Evolutionary conservation across 2,797 vertebrate genomes (phyloP), one percentile per base, ranked within the genome.

Genomic region (Phrynocephalus forsythii): DNA sequence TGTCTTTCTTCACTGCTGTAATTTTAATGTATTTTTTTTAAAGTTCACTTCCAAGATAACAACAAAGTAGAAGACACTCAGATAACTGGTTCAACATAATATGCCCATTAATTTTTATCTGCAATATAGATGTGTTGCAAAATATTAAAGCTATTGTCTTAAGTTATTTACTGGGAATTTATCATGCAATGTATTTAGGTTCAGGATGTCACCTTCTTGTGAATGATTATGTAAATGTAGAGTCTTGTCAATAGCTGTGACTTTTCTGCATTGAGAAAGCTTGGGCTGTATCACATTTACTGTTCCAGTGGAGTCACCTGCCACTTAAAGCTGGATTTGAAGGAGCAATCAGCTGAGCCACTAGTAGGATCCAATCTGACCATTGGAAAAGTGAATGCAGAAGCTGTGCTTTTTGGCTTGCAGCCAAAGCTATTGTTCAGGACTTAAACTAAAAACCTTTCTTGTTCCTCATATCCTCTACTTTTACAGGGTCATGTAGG

Each of bases 401-500:
- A 96, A 93, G 94, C 94, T 95, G 91, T 91, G 89, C 88, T 91
- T 76, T 44, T 87, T 95, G 96, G 95, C 90, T 0, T 78, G 87
- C 88, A 94, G 95, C 95, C 96, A 96, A 96, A 95, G 89, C 94
- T 94, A 92, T 96, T 94, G 91, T 94, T 95, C 84, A 92, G 92
- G 93, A 94, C 96, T 95, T 95, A 94, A 96, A 86, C 94, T 96
- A 94, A 96, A 96, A 96, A 96, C 95, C 89, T 89, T 26, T 82
- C 95, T 86, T 92, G 89, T 94, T 88, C 96, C 88, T 92, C 91
- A 87, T 95, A 92, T 94, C 91, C 94, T 96, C 89, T 96, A 93
- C 95, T 88, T 96, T 95, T 96, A 90, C 95, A 96, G 98, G 98
- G 96, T 98, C 98, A 95, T 91, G 97, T 91, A 97, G 97, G 92